Conservation (phyloP, 2,888 invertebrate species). For the Rhagonycha fulva region DNA sequence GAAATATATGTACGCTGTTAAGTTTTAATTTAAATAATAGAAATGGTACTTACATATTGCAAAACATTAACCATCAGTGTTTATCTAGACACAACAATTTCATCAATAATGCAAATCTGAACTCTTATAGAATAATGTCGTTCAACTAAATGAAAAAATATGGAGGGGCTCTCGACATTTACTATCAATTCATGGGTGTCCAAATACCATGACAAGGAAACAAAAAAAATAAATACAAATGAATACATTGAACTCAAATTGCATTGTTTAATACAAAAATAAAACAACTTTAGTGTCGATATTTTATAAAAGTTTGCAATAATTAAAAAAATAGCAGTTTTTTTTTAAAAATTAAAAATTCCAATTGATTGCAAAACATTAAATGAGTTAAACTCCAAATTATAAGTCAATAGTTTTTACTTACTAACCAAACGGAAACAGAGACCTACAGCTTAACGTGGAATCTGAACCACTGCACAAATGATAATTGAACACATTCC, state of each 20-base stretch:
- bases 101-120: conserved; percentile 18
- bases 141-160: conserved; percentile 30
- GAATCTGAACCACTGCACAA: too few species aligned
- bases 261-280: conserved; percentile 17
- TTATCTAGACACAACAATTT: conserved; percentile 10
- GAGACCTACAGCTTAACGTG: too few species aligned
- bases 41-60: not conserved
- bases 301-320: not conserved
- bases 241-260: conserved; percentile 24
- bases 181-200: conserved; percentile 22
- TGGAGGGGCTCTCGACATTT: conserved; percentile 19
- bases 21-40: not conserved
- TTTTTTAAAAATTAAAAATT: not conserved
- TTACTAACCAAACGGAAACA: too few species aligned
- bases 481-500: too few species aligned
- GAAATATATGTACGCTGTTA: not conserved
- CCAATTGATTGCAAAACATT: too few species aligned
- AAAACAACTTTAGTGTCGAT: not conserved
- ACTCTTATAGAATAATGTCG: conserved; percentile 34
- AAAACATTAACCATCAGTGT: not conserved
- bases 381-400: too few species aligned
- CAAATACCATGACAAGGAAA: conserved; percentile 23
- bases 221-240: conserved; percentile 14
- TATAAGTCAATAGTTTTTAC: too few species aligned
- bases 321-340: not conserved